Base-by-base conservation (phyloP, 2,888 invertebrate genomes). In the Phortica okadai region DNA sequence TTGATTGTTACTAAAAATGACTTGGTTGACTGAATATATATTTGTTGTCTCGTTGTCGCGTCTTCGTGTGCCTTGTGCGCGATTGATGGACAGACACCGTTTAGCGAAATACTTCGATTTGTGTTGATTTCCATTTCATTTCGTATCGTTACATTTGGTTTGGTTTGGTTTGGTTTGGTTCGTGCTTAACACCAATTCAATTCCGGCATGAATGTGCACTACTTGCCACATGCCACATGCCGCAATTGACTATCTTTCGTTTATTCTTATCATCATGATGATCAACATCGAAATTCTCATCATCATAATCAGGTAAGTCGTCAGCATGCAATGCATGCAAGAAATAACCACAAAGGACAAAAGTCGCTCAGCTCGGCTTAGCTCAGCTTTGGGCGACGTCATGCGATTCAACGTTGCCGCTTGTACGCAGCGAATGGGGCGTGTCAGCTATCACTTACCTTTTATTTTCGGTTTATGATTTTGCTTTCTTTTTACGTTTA, bases 161-260 rank as follows among this genome's bases (percentile, higher is more conserved):
- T 33, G 33, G 33, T 80, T 84, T 33, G 33, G 33, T 33, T 33
- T 33, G 33, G 33, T 2, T 33, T 80, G 79, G 82, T 89, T 89
- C 89, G 90, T 89, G 89, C 82, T 88, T 82, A 87, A 88, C 83
- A 84, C 84, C 88, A 90, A 90, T 89, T 89, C 86, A 87, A 87
- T 84, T 86, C 85, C 80, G 80, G 78, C 81, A 76, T 81, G 79
- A 79, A 76, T 75, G 74, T 80, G 78, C 80, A 75, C 73, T 33
- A 33, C 33, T 33, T 33, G 33, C 21, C 25, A 7, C 62, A 6
- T 50, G 62, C 62, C 62, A n/a, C 62, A 62, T 33, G 33, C 33
- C 33, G 25, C 62, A 62, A 62, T 14, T 50, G 50, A 50, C 50
- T 50, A 50, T 50, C 50, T 50, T 50, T 50, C 50, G 50, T 50